These are phyloP conservation scores for Himalopsyche phryganea DNA, from an alignment of 1,140 invertebrate species.

Conservation along the genomic window DNA sequence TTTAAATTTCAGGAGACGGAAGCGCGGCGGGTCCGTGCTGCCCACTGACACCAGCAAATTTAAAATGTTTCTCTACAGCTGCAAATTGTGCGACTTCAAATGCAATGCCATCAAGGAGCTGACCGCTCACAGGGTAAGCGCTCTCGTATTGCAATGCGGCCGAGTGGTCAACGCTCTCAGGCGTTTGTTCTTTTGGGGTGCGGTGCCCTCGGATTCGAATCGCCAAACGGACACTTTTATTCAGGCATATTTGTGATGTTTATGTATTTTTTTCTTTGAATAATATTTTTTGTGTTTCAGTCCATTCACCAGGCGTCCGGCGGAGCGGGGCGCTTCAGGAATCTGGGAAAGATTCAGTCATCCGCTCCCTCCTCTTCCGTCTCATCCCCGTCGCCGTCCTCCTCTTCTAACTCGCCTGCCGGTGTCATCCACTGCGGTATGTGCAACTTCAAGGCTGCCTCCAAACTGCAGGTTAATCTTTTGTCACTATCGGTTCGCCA, in stretches of 20 bases:
- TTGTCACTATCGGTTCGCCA: not conserved
- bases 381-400: not conserved
- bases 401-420: conserved; percentile 22
- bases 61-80: conserved; percentile 47
- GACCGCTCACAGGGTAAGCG: conserved; percentile 42
- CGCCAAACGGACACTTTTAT: not conserved
- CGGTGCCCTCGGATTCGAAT: not conserved
- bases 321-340: conserved; percentile 20
- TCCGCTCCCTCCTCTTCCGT: not conserved
- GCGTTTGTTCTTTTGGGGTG: not conserved
- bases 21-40: conserved; percentile 38
- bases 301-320: conserved; percentile 35
- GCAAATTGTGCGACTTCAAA: conserved; percentile 46
- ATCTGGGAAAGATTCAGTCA: conserved; percentile 3
- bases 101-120: conserved; percentile 49
- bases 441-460: conserved; percentile 40
- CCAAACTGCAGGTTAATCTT: conserved; percentile 35
- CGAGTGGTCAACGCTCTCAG: not conserved
- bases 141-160: not conserved
- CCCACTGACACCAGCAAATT: conserved; percentile 46
- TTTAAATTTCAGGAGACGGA: conserved; percentile 27
- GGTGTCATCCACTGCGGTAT: conserved; percentile 40
- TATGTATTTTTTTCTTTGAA: not conserved
- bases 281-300: conserved; percentile 31
- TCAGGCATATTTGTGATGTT: not conserved